Evolutionary conservation across 2,797 vertebrate species (phyloP), one percentile per base, ranked within the genome.

Genomic region (Sphenodon punctatus): DNA sequence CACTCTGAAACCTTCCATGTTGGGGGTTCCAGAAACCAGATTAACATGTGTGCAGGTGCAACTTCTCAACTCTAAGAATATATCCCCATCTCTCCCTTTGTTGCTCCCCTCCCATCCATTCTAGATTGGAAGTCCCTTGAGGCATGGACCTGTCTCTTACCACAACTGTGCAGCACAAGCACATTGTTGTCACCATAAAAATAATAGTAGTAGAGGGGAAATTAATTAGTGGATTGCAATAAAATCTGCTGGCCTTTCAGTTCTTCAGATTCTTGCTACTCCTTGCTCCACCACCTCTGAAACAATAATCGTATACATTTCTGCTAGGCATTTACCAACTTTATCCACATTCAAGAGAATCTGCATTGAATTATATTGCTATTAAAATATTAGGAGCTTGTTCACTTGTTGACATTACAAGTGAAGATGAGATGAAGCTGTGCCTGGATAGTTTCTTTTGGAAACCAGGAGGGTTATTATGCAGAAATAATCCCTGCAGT

Each of bases 381-480:
- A 59, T 70, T 58, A 23, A 49, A 81, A 79, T 49, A 34, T 66
- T 77, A 80, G 55, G 63, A 71, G 63, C 61, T 60, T 51, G 72
- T 58, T 58, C 34, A 67, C 51, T 85, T 74, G 17, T n/a, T 88
- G 66, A 79, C 73, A 78, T 90, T 81, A 63, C 85, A 77, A 85
- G 39, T 34, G 46, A 49, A 85, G 80, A 88, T 32, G 42, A 78
- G 49, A 68, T 60, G 34, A 77, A 88, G 67, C 72, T 69, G 6
- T 72, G 36, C 48, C 27, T 64, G 36, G 48, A 60, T 53, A 30
- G 16, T 70, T 91, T 38, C 60, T 85, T 48, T 64, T 80, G 58
- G 63, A 87, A 83, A 75, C 4, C 56, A 32, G 78, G 66, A 48
- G 66, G 74, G 65, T 65, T 82, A 42, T 75, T 82, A 86, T 75